These are phyloP conservation scores for Boloria selene DNA, from an alignment of 2,888 invertebrate species.

Conservation along the genomic window DNA sequence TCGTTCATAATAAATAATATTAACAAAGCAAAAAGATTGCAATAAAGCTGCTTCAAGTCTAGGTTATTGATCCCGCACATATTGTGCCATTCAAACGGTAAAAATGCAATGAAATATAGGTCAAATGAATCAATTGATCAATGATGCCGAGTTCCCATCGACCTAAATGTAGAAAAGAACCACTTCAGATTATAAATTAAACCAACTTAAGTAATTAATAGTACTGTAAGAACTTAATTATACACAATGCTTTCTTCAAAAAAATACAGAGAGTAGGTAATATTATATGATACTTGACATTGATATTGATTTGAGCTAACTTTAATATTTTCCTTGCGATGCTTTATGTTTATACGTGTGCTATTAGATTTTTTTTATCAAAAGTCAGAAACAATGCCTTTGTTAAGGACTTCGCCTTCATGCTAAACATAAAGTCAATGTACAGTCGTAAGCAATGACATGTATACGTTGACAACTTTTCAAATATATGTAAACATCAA, in stretches of 20 bases:
- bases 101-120: constrained; percentile 24
- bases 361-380: background rate
- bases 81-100: constrained; percentile 25
- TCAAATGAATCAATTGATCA: constrained; percentile 32
- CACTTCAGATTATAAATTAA: constrained; percentile 5
- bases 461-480: no score
- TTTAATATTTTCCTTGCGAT: background rate
- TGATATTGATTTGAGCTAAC: no score
- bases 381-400: constrained; percentile 21
- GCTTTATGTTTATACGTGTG: background rate
- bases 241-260: background rate
- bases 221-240: background rate
- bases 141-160: constrained; percentile 33
- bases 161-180: constrained; percentile 14
- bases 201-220: background rate
- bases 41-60: constrained; percentile 9
- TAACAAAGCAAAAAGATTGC: background rate
- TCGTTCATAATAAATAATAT: background rate
- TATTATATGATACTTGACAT: no score
- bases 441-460: no score
- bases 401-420: constrained; percentile 26
- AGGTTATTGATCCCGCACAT: constrained; percentile 14
- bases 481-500: no score
- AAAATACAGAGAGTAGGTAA: no score
- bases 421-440: constrained; percentile 49